Evolutionary conservation across 2,888 invertebrate species (phyloP).

Genomic region (Agrochola lychnidis): DNA sequence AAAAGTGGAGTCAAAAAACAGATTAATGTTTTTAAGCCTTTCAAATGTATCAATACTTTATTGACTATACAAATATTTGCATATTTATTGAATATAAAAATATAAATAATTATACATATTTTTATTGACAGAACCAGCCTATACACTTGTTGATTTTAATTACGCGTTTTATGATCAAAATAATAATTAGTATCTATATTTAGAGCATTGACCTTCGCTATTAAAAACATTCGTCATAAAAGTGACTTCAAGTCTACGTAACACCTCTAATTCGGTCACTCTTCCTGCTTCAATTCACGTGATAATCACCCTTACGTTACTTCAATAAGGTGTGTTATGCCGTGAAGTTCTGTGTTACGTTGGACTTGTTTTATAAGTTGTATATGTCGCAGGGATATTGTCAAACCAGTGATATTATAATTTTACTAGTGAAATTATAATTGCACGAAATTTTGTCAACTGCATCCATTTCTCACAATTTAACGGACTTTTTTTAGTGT

Average conservation of each 20-base stretch:
- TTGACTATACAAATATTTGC: constrained; percentile 33
- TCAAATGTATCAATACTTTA: constrained; percentile 12
- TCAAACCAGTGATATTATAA: too few species aligned
- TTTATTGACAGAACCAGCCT: background rate
- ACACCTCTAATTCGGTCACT: background rate
- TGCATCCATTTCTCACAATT: too few species aligned
- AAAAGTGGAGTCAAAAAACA: constrained; percentile 23
- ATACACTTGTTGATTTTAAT: background rate
- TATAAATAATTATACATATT: constrained; percentile 12
- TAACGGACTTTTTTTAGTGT: too few species aligned
- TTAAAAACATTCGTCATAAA: constrained; percentile 56
- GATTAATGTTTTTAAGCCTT: constrained; percentile 29
- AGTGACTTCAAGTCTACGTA: constrained; percentile 20
- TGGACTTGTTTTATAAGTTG: constrained; percentile 18
- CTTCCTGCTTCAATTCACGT: constrained; percentile 1
- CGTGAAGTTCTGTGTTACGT: background rate
- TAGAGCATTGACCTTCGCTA: constrained; percentile 52
- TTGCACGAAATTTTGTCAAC: too few species aligned
- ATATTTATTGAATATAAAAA: constrained; percentile 29
- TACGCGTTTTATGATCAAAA: background rate
- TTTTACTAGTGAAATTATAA: too few species aligned
- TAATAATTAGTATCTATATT: constrained; percentile 32
- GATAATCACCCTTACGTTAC: background rate
- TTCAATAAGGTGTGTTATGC: background rate
- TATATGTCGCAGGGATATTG: background rate